Evolutionary conservation across 2,888 invertebrate genomes (phyloP), one percentile per base, ranked within the genome.

Genomic region (Aelia acuminata): DNA sequence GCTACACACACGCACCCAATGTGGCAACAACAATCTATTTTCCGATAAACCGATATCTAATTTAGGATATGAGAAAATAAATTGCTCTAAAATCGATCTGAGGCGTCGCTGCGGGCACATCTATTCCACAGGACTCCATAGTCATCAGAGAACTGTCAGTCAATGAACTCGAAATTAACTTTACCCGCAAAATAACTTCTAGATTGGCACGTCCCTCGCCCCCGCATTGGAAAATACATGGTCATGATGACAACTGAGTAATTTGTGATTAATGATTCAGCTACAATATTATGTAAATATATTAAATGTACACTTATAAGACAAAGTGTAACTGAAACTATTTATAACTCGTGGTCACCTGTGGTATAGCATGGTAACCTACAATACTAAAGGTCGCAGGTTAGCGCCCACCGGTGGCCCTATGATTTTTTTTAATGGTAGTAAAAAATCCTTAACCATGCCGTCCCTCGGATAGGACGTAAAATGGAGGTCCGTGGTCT

Each of bases 21-120:
- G 35, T 31, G 63, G 35, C 31, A 70, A 3, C 31, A 70, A 70
- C 31, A 70, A 70, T 70, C 35, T 70, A 70, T 70, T 70, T 70
- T 70, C 63, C 63, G 63, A 70, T 35, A 70, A 70, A 70, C 63
- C 63, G n/a, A 70, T 70, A 70, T 70, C 63, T 70, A 70, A 70
- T 70, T 70, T 70, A 35, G 63, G 63, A 70, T 20, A 70, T 70
- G 63, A 35, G 63, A 70, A 70, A 70, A 70, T 70, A 70, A 70
- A 70, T 70, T 31, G 35, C 63, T 70, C 63, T 70, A 35, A 70
- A 70, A 70, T 31, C 35, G 63, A 70, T 70, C 35, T 22, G 31
- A 57, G 31, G 63, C 63, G 63, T 35, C 63, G 18, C 57, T 70
- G 22, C 10, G n/a, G n/a, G 53, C 53, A n/a, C 53, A 18, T 3